A percentile compares a stretch with the other conserved stretches of the same genome.
Evolutionary conservation across 2,113 vertebrate species (phyloP).

Genomic region (Eclectus roratus): DNA sequence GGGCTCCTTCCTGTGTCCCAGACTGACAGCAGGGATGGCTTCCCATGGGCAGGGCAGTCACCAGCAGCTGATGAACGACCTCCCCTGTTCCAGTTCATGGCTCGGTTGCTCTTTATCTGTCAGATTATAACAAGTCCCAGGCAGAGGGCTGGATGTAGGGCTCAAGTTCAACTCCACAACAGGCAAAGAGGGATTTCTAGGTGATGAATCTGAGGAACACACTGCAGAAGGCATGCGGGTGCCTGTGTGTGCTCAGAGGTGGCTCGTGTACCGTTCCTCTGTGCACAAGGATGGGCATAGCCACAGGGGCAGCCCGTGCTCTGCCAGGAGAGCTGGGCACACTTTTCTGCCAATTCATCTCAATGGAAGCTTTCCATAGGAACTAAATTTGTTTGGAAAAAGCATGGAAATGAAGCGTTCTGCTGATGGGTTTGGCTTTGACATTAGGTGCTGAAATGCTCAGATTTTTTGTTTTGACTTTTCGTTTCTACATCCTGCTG

Average conservation of each 20-base stretch:
- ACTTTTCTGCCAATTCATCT: slow-evolving; percentile 22
- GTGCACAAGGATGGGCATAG: neutral
- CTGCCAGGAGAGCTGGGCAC: slow-evolving; percentile 13
- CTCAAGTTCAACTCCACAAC: neutral
- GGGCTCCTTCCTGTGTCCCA: neutral
- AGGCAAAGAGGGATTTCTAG: neutral
- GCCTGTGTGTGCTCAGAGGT: neutral
- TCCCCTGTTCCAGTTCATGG: neutral
- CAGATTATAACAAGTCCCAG: neutral
- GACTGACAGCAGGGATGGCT: neutral
- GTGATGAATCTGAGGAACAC: neutral
- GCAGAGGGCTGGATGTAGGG: neutral
- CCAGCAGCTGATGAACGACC: neutral
- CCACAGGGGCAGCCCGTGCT: neutral
- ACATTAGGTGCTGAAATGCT: slow-evolving; percentile 10
- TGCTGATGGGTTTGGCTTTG: slow-evolving; percentile 50
- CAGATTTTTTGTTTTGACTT: slow-evolving; percentile 47
- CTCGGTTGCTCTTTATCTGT: neutral
- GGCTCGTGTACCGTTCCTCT: neutral
- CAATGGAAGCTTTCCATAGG: slow-evolving; percentile 47
- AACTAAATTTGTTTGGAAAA: slow-evolving; percentile 47
- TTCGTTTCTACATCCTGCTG: slow-evolving; percentile 51
- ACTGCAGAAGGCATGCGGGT: neutral
- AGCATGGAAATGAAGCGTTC: slow-evolving; percentile 35
- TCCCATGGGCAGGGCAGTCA: neutral